A percentile compares a stretch with the other conserved stretches of the same genome.
Conservation (phyloP, 2,797 vertebrate genomes). For the Paedocypris micromegethes region DNA sequence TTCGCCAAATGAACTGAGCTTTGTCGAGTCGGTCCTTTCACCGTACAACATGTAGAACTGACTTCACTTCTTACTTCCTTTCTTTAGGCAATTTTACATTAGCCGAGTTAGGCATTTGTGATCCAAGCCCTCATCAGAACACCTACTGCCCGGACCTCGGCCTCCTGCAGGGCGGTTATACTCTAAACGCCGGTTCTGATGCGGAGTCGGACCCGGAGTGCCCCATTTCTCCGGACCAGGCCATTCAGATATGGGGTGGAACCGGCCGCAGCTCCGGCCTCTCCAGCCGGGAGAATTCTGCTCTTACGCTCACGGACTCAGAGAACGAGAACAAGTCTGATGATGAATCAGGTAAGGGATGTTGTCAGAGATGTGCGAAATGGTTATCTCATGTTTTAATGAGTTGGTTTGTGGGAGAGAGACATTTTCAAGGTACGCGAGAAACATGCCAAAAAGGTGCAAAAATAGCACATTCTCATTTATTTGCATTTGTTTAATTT, state of each 20-base stretch:
- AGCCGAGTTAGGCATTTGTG: conserved; percentile 80
- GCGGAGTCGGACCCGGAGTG: conserved; percentile 79
- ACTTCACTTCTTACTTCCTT: conserved; percentile 8
- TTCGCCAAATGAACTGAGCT: background rate
- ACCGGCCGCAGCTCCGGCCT: conserved; percentile 77
- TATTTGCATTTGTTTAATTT: conserved; percentile 15
- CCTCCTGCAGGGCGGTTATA: conserved; percentile 75
- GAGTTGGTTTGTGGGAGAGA: conserved; percentile 17
- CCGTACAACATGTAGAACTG: background rate
- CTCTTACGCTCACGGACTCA: conserved; percentile 82
- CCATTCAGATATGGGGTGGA: conserved; percentile 78
- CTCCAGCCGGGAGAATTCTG: conserved; percentile 83
- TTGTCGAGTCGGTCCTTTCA: background rate
- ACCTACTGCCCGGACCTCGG: conserved; percentile 79
- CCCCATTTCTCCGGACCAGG: conserved; percentile 77
- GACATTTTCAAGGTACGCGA: conserved; percentile 19
- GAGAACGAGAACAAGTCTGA: conserved; percentile 86
- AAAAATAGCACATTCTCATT: conserved; percentile 20
- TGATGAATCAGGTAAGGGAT: conserved; percentile 76
- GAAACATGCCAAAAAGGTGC: conserved; percentile 29
- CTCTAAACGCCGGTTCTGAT: conserved; percentile 74
- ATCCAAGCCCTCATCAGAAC: conserved; percentile 73
- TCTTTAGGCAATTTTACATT: conserved; percentile 73
- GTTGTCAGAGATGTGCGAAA: conserved; percentile 20
- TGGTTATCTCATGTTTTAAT: conserved; percentile 1